Conservation (phyloP, 2,797 vertebrate genomes). For the Poeciliopsis gracilis region DNA sequence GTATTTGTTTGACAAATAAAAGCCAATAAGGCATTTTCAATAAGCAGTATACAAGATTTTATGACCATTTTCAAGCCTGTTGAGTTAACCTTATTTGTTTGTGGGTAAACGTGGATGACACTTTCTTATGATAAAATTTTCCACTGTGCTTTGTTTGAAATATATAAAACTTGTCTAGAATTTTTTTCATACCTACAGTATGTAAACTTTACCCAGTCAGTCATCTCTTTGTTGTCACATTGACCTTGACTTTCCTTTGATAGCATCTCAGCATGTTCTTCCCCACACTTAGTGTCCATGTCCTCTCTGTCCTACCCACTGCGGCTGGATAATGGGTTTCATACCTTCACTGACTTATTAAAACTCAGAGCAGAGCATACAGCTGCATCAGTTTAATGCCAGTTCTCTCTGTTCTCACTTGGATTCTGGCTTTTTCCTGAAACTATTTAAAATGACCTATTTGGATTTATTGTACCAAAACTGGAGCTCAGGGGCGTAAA, state of each 20-base stretch:
- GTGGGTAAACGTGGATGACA: neutral
- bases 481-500: conserved; percentile 51
- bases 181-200: neutral
- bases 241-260: conserved; percentile 63
- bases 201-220: neutral
- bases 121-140: neutral
- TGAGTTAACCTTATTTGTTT: neutral
- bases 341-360: conserved; percentile 58
- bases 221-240: conserved; percentile 34
- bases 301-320: conserved; percentile 54
- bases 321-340: conserved; percentile 57
- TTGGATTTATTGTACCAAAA: conserved; percentile 60
- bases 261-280: conserved; percentile 24
- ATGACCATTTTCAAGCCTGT: neutral
- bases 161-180: neutral
- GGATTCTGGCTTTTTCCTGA: conserved; percentile 36
- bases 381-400: conserved; percentile 49
- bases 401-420: conserved; percentile 29
- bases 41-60: neutral
- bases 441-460: conserved; percentile 69
- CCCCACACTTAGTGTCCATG: conserved; percentile 21
- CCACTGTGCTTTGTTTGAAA: neutral
- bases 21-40: neutral
- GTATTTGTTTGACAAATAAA: neutral
- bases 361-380: conserved; percentile 32